Base-by-base conservation (phyloP, 2,888 invertebrate species). In the Pachydiplax longipennis region DNA sequence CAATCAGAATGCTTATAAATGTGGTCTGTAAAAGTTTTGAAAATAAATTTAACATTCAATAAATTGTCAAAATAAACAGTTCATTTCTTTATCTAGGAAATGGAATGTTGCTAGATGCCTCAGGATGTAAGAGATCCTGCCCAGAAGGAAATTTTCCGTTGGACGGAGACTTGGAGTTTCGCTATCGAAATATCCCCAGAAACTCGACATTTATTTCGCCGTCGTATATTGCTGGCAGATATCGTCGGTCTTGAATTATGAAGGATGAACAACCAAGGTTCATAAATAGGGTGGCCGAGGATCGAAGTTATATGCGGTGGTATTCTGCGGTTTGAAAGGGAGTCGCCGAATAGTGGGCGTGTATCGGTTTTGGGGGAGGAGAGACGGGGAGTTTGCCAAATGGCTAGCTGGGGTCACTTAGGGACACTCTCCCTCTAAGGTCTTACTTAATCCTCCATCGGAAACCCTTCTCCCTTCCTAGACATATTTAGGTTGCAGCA, bases 361-460 rank as follows among this genome's bases (percentile, higher is more conserved):
- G 61, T 12, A 22, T 35, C 58, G 65, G 61, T n/a, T 61, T 58
- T 22, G 31, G 82, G 87, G 61, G 61, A 83, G 58, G 83, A 58
- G 83, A 87, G 58, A 61, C 61, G 40, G 37, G 37, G 87, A n/a
- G 35, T 58, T 25, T 61, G 87, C 87, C 87, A 87, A 87, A 87
- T 87, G 87, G 87, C 87, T 87, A 61, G 87, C 87, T 87, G 61
- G 87, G 87, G 87, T 87, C 87, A 87, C 58, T 65, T 61, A 87
- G 87, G 83, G 61, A 87, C 58, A 87, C 87, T 87, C 87, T 83
- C 44, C 44, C 44, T 44, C 83, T 87, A 37, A 22, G 87, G 87
- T 87, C 61, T 87, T 87, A 87, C 58, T 87, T 87, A 87, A 87
- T 87, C 87, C 87, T 58, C 87, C 65, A 87, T 87, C 58, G 87